Conservation (phyloP, 2,113 vertebrate genomes). For the Pitta sordida region DNA sequence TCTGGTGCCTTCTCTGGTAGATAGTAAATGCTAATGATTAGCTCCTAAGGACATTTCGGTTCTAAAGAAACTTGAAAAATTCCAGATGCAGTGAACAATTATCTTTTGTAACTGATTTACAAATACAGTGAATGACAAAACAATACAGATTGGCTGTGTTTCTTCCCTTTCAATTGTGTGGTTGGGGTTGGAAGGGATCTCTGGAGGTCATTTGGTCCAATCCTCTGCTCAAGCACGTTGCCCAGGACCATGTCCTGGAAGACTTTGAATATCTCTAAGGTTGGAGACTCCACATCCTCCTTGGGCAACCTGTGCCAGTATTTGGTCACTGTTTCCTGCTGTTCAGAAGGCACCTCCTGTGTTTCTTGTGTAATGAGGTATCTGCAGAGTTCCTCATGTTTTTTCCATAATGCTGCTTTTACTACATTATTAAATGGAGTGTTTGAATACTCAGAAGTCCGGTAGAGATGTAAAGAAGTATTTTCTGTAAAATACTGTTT, state of each 20-base stretch:
- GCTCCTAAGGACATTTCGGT: background rate
- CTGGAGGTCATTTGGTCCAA: background rate
- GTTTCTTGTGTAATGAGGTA: background rate
- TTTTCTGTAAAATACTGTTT: background rate
- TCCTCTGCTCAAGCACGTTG: background rate
- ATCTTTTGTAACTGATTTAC: conserved; percentile 10
- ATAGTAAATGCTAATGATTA: background rate
- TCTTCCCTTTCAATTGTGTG: background rate
- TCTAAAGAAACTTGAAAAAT: background rate
- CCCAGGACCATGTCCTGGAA: background rate
- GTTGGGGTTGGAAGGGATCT: background rate
- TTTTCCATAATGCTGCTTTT: background rate
- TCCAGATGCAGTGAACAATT: background rate
- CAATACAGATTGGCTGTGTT: background rate
- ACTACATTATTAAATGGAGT: background rate
- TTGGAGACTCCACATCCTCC: background rate
- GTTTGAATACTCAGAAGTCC: background rate
- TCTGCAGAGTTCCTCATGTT: background rate
- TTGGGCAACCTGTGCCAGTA: background rate
- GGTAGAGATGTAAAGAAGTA: background rate
- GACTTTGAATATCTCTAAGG: background rate
- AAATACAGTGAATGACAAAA: background rate
- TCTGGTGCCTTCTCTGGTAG: background rate
- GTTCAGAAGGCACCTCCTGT: background rate
- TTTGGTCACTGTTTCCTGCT: background rate